Evolutionary conservation across 2,113 vertebrate genomes (phyloP), one percentile per base, ranked within the genome.

Genomic region (Dascyllus trimaculatus): DNA sequence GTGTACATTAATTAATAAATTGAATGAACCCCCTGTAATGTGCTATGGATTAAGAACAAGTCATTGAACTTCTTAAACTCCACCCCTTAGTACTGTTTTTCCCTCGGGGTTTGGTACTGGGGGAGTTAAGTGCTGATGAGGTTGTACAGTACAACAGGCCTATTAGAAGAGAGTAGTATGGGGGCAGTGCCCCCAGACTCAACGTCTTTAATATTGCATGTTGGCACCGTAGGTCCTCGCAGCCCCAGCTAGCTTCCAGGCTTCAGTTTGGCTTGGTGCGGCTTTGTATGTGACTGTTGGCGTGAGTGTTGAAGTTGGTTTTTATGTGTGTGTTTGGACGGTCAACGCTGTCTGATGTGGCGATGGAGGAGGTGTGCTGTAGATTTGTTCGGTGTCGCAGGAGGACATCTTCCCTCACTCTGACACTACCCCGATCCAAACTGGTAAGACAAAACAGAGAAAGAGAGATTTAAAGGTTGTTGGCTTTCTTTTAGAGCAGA

Each of bases 161-260:
- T 77, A 74, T 76, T 68, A 71, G 78, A 63, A 17, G 49, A 46
- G 68, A 78, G 80, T 10, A 58, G 35, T 56, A 43, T 75, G 66
- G 82, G 71, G 80, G 79, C 62, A 56, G 48, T 52, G 51, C 75
- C 88, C 89, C 84, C 80, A 91, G 86, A 88, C 87, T 85, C 63
- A 21, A 14, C 0, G 6, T 92, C 67, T 88, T 92, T 81, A 92
- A 93, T 91, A 91, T 92, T 93, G 70, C 85, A 92, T 92, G 85
- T 81, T 68, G 76, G 76, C 78, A 80, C 63, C 19, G 10, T 48
- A 69, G 60, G 60, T 87, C 68, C 32, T 48, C 5, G 22, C 43
- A 53, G 79, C 64, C 54, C 52, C 76, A 25, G 35, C 60, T 24
- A 22, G 75, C 52, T 35, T 13, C 51, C 49, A 11, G 5, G 51